Evolutionary conservation across 2,888 invertebrate species (phyloP), one percentile per base, ranked within the genome.

Genomic region (Bimastos eiseni): DNA sequence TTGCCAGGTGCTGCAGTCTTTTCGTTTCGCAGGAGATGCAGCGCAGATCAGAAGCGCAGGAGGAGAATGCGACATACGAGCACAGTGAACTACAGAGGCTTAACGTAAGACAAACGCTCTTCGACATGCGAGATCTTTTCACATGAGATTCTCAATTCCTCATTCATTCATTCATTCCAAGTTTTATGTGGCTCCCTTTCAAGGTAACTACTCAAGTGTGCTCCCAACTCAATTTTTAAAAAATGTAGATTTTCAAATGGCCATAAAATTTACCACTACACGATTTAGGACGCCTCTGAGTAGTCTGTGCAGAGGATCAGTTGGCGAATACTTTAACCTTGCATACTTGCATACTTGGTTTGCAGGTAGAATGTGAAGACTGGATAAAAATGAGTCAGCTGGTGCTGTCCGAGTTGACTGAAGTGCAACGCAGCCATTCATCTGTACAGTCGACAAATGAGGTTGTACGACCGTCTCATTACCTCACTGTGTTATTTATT

Each of bases 41-140:
- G 92, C 91, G 90, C 41, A 92, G 93, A 83, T 92, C 93, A 70
- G 94, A 94, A 90, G 93, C 92, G 90, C 93, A 93, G 92, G 95
- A 94, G 91, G 95, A 95, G 11, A 93, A 94, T 90, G 94, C 94
- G 19, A 94, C 95, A 89, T 93, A 93, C 90, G 95, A 95, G 92
- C 92, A 94, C n/a, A 93, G 93, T 90, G 95, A 94, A 91, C 93
- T 95, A 30, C 93, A 93, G 90, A 93, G 93, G 90, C 92, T 94
- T 15, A 93, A 93, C 93, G 94, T 86, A 86, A 86, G 37, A 37
- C 19, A 17, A 36, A 86, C 30, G n/a, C n/a, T 70, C 70, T 30
- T 70, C 13, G 11, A 70, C 11, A n/a, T n/a, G n/a, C 70, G 11
- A 70, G n/a, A n/a, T 24, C 24, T 24, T 49, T 49, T 49, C 41